Evolutionary conservation across 2,797 vertebrate species (phyloP), one percentile per base, ranked within the genome.

Genomic region (Paedocypris micromegethes): DNA sequence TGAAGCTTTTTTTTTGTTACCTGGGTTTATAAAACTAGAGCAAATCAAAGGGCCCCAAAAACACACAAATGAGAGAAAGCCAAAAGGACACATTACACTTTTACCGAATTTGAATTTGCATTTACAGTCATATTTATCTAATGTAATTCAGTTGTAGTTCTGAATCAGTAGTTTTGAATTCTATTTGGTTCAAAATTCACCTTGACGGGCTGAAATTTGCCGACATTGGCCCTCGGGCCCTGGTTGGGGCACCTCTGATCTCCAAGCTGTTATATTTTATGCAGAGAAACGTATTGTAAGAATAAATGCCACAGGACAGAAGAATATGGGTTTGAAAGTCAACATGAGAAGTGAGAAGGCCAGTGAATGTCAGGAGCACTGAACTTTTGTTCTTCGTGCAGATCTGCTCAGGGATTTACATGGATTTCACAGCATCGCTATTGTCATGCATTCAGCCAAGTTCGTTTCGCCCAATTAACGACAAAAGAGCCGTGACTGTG

Each of bases 21-120:
- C 63, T 9, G 39, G 64, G 74, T 74, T 75, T 76, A 70, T 63
- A 70, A 74, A 38, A 68, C 63, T 65, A 82, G 82, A 86, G 78
- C 59, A 73, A 60, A 80, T 64, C 80, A 57, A 75, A 76, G 78
- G 68, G 23, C 23, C 23, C 23, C 23, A 23, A 23, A 23, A 23
- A 23, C 23, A 23, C 23, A 23, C 43, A 43, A 79, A 71, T 39
- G 45, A 77, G 56, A 75, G 67, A 69, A 70, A 65, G 23, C 23
- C 23, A 23, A 23, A 23, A 23, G 23, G 23, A 38, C 44, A n/a
- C 43, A 5, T 38, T 37, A 64, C 3, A 48, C 48, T 55, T 41
- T 7, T 9, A 3, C 23, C 23, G 23, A 23, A 23, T 23, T 23
- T 23, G 23, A 23, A 23, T 23, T 23, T 23, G 23, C 23, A 1